Base-by-base conservation (phyloP, 1,140 invertebrate species). In the Polypedilum vanderplanki region DNA sequence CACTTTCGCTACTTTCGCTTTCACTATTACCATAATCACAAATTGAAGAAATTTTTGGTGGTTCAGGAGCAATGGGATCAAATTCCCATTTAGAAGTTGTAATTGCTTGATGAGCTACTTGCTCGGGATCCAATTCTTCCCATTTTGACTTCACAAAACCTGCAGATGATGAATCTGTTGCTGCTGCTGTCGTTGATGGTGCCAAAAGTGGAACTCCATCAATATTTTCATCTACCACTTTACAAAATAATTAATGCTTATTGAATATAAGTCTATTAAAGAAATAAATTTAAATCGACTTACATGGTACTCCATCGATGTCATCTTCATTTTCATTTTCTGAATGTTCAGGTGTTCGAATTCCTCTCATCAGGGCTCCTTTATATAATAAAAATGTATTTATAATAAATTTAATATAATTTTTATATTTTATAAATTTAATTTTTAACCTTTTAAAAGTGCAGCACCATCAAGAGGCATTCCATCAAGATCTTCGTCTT, bases 81-180 rank as follows among this genome's bases (percentile, higher is more conserved):
- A 84, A 80, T 80, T 95, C 93, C 93, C 93, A 95, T 81, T 95
- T 94, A 76, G 91, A 93, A 2, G 92, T 93, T 1, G 93, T 94
- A 85, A 94, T 93, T 20, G 92, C 93, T 83, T 95, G 93, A 15
- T 40, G 17, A 15, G 33, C 20, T 0, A 82, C 79, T 70, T 82
- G 80, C 80, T 93, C 89, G 1, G 92, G 92, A 84, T 97, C 94
- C 7, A 98, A 93, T 33, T 92, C 95, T 87, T 98, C 96, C 96
- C 96, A 98, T 81, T 95, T 93, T 0, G 95, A 97, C 8, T 93
- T 92, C 57, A 95, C 90, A 85, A 94, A 94, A 41, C 87, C 88
- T 12, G 89, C 89, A 74, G 79, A 77, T 75, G 73, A 76, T 73
- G 76, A 74, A 41, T 79, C 76, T 3, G 24, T 5, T 33, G 24